Conservation (phyloP, 2,888 invertebrate genomes). For the Halocaridina rubra region DNA sequence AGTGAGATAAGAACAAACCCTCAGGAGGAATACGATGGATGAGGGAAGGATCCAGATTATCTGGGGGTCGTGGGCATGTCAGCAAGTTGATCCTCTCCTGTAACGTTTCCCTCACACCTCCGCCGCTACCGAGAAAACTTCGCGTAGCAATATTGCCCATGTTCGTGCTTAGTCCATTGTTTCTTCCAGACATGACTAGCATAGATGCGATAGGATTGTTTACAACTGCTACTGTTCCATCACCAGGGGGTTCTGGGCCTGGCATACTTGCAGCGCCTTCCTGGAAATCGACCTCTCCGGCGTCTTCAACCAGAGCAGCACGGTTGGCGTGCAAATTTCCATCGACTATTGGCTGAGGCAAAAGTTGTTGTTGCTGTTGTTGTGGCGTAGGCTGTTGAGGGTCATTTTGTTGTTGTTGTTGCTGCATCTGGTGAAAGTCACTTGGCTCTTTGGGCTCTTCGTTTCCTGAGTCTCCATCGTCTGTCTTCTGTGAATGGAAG, state of each 20-base stretch:
- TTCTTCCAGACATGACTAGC: not conserved
- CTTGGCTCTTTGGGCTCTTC: slow-evolving; percentile 84
- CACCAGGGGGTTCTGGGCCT: not conserved
- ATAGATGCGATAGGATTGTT: not conserved
- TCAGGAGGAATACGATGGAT: slow-evolving; percentile 78
- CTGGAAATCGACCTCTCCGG: not conserved
- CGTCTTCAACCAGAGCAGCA: not conserved
- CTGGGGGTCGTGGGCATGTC: slow-evolving; percentile 37
- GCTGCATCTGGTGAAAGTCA: slow-evolving; percentile 45
- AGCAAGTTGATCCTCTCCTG: slow-evolving; percentile 36
- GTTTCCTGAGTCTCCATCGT: slow-evolving; percentile 93
- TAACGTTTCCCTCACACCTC: not conserved
- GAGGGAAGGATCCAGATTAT: slow-evolving; percentile 41
- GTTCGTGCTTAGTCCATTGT: not conserved
- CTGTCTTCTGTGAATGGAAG: slow-evolving; percentile 74
- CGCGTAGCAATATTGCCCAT: not conserved
- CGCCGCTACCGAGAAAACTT: not conserved
- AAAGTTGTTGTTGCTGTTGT: not conserved
- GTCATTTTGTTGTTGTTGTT: not conserved
- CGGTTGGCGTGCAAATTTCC: not conserved
- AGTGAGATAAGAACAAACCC: no score
- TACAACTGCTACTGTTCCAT: not conserved
- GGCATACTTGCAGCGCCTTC: not conserved
- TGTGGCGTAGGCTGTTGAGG: slow-evolving; percentile 1
- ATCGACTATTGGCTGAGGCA: not conserved